Percentiles rank a stretch among this genome's conserved stretches.
Evolutionary conservation across 2,113 vertebrate genomes (phyloP).

Genomic region (Carassius auratus): DNA sequence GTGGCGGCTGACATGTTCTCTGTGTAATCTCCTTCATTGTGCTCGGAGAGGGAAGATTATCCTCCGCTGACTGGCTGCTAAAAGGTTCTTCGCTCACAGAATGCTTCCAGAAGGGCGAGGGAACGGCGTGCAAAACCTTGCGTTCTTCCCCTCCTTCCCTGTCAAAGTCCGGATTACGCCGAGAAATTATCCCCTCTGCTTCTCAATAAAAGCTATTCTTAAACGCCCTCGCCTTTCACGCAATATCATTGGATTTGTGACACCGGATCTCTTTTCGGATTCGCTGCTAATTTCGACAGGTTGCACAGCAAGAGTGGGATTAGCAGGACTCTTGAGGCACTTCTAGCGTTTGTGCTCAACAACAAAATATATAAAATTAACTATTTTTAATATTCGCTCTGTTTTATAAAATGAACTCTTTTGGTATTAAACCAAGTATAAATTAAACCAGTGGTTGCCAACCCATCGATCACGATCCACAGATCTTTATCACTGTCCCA

Average conservation of each 20-base stretch:
- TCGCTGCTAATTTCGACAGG: slow-evolving; percentile 69
- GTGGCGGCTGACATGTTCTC: slow-evolving; percentile 77
- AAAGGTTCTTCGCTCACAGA: slow-evolving; percentile 72
- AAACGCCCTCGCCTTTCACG: slow-evolving; percentile 63
- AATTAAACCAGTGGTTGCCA: background rate
- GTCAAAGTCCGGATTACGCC: slow-evolving; percentile 76
- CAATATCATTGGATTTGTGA: slow-evolving; percentile 71
- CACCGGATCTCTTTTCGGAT: slow-evolving; percentile 68
- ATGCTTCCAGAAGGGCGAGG: slow-evolving; percentile 64
- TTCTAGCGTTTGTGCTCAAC: slow-evolving; percentile 55
- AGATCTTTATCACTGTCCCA: too few relatives aligned
- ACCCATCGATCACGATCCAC: too few relatives aligned
- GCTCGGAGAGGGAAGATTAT: slow-evolving; percentile 77
- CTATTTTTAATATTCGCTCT: too few relatives aligned
- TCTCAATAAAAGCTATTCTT: slow-evolving; percentile 72
- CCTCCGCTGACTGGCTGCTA: slow-evolving; percentile 76
- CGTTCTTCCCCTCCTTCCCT: slow-evolving; percentile 67
- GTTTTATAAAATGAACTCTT: too few relatives aligned
- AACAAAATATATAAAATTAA: background rate
- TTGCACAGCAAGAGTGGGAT: slow-evolving; percentile 69
- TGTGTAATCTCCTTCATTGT: slow-evolving; percentile 79
- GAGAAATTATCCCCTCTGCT: slow-evolving; percentile 67
- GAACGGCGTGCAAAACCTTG: slow-evolving; percentile 69
- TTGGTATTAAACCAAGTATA: background rate
- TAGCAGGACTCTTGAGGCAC: slow-evolving; percentile 69